A percentile compares a stretch with the other conserved stretches of the same genome.
These are phyloP conservation scores for Malthinus flaveolus DNA, from an alignment of 2,888 invertebrate genomes.

Conservation along the genomic window DNA sequence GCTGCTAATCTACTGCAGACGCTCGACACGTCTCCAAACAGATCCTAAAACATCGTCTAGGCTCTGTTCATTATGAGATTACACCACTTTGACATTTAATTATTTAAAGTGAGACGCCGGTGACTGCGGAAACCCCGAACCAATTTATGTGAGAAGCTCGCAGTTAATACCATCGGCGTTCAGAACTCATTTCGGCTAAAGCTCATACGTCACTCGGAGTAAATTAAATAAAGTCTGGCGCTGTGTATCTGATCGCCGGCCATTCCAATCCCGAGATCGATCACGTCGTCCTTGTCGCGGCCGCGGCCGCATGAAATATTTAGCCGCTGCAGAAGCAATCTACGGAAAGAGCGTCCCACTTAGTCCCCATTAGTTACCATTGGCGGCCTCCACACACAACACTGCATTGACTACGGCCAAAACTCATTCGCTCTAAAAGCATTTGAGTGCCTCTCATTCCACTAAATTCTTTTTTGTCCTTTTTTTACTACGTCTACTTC, in stretches of 20 bases:
- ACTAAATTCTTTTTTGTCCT: conserved; percentile 19
- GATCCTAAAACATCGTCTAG: conserved; percentile 45
- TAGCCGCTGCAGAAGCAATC: conserved; percentile 51
- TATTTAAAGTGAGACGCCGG: conserved; percentile 52
- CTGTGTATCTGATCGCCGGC: conserved; percentile 48
- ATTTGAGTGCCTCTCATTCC: conserved; percentile 44
- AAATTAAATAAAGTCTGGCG: conserved; percentile 53
- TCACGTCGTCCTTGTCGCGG: conserved; percentile 43
- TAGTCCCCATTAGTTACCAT: conserved; percentile 52
- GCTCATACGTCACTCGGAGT: conserved; percentile 51
- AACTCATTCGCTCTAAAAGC: conserved; percentile 53
- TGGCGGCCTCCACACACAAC: conserved; percentile 37
- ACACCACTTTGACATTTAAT: conserved; percentile 53
- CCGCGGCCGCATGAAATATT: conserved; percentile 51
- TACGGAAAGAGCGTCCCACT: conserved; percentile 51
- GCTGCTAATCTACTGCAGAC: conserved; percentile 42
- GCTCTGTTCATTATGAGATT: conserved; percentile 51
- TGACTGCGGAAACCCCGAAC: conserved; percentile 48
- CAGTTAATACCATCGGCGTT: conserved; percentile 42
- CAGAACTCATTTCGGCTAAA: conserved; percentile 49
- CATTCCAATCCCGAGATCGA: conserved; percentile 50
- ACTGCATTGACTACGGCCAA: conserved; percentile 46
- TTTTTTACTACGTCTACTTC: conserved; percentile 29
- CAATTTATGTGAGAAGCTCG: conserved; percentile 49
- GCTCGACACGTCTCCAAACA: conserved; percentile 45